These are phyloP conservation scores for Daptonema setosum DNA, from an alignment of 2,888 invertebrate species.

Conservation along the genomic window DNA sequence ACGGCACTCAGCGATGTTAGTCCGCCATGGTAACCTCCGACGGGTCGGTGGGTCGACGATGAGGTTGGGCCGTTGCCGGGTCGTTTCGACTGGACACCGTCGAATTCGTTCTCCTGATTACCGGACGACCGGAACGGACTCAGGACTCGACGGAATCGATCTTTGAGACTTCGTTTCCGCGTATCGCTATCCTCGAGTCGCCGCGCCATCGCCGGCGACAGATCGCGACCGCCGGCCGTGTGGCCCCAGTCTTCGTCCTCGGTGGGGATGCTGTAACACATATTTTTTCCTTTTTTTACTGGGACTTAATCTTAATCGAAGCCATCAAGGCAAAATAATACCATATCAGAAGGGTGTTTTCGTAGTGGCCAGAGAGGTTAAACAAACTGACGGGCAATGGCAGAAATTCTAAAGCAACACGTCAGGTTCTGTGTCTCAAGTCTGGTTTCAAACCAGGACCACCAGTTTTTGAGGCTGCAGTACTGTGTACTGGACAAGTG, in stretches of 20 bases:
- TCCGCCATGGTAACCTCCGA: background rate
- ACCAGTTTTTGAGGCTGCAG: no score
- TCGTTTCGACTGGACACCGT: background rate
- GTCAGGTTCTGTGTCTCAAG: no score
- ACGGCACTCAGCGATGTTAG: no score
- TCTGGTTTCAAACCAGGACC: no score
- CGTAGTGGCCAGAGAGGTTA: no score
- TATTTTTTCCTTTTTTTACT: no score
- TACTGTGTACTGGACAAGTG: no score
- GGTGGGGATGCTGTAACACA: background rate
- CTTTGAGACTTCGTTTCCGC: background rate
- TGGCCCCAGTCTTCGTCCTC: background rate
- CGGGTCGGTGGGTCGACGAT: background rate
- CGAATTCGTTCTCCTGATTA: background rate
- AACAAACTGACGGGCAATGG: no score
- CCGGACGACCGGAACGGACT: background rate
- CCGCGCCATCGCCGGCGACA: background rate
- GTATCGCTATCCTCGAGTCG: background rate
- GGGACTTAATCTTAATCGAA: no score
- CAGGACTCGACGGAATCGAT: background rate
- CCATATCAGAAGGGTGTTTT: no score
- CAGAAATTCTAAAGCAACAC: no score
- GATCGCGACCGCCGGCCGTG: background rate
- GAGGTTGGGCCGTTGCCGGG: background rate
- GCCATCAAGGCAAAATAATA: no score